phyloP scores from a whole-genome alignment of 2,888 invertebrate genomes.

The Argyresthia goedartella region DNA sequence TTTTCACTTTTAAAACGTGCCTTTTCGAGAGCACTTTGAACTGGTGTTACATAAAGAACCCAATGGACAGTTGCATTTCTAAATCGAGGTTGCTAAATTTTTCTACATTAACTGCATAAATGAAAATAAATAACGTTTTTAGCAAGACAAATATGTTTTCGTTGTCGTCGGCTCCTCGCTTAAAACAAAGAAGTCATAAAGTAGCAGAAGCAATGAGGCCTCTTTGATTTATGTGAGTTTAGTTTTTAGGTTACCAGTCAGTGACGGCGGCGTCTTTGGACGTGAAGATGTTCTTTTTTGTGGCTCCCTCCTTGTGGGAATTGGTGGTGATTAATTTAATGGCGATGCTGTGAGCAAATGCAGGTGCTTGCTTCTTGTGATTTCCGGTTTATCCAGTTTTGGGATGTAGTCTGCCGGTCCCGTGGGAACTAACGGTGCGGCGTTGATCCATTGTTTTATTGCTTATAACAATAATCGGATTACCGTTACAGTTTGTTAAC shows the following conservation, averaged over 20 bases:
- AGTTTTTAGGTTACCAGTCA: too few relatives aligned
- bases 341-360: slow-evolving; percentile 11
- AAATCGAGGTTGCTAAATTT: too few relatives aligned
- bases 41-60: background rate
- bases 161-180: too few relatives aligned
- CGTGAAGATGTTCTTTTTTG: slow-evolving; percentile 4
- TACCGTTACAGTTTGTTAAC: background rate
- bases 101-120: too few relatives aligned
- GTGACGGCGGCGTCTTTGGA: too few relatives aligned
- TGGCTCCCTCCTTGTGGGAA: slow-evolving; percentile 3
- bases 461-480: background rate
- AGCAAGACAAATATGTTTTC: too few relatives aligned
- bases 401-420: slow-evolving; percentile 40
- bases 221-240: too few relatives aligned
- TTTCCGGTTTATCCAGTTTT: slow-evolving; percentile 64
- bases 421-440: slow-evolving; percentile 55
- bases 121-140: too few relatives aligned
- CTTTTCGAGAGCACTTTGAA: slow-evolving; percentile 5
- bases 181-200: too few relatives aligned
- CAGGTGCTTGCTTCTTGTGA: slow-evolving; percentile 33
- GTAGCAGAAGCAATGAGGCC: too few relatives aligned
- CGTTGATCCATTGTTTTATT: slow-evolving; percentile 2
- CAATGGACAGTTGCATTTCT: too few relatives aligned
- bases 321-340: slow-evolving; percentile 11
- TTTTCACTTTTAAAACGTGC: slow-evolving; percentile 9